Evolutionary conservation across 2,113 vertebrate species (phyloP).

Genomic region (Brienomyrus longianalis): DNA sequence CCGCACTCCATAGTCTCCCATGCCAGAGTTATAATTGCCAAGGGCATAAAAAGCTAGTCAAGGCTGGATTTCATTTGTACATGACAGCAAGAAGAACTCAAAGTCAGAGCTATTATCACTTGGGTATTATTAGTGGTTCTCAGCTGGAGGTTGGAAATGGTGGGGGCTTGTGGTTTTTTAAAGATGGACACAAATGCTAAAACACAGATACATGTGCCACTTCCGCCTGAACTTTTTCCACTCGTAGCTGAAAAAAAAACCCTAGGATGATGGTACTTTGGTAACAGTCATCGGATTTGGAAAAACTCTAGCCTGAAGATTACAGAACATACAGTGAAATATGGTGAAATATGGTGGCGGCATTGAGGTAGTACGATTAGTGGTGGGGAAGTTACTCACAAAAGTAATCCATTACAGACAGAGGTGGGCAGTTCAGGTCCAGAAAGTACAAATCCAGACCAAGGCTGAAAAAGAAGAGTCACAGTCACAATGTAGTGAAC

Average conservation of each 20-base stretch:
- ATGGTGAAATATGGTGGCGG: neutral
- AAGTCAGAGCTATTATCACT: constrained; percentile 6
- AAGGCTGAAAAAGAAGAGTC: neutral
- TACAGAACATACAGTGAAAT: neutral
- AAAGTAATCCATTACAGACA: neutral
- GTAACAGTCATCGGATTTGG: neutral
- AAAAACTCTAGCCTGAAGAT: neutral
- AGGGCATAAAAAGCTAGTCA: neutral
- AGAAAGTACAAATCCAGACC: neutral
- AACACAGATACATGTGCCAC: neutral
- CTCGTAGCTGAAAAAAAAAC: neutral
- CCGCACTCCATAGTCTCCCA: constrained; percentile 17
- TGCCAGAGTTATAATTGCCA: constrained; percentile 20
- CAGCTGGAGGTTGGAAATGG: neutral
- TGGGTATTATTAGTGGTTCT: neutral
- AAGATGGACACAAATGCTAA: neutral
- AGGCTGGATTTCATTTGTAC: constrained; percentile 13
- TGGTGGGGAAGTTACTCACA: neutral
- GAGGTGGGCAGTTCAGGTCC: neutral
- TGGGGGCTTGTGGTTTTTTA: neutral
- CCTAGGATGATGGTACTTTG: neutral
- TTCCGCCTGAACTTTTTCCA: neutral
- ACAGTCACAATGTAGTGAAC: neutral
- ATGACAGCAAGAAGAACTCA: neutral
- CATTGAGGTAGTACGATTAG: neutral